Evolutionary conservation across 2,797 vertebrate genomes (phyloP).

Genomic region (Antennarius maculatus): DNA sequence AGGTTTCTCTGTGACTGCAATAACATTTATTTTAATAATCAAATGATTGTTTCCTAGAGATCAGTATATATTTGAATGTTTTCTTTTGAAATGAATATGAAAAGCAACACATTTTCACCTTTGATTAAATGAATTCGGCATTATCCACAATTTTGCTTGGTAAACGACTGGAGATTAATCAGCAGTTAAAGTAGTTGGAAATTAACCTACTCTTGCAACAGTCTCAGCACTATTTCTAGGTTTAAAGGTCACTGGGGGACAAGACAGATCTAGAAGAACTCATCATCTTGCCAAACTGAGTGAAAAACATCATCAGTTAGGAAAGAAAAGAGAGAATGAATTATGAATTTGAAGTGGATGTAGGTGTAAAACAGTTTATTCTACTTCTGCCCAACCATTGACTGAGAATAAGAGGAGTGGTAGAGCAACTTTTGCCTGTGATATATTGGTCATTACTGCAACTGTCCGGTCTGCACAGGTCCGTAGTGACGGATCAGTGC

Average conservation of each 20-base stretch:
- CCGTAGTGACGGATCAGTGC: constrained; percentile 43
- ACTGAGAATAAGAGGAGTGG: constrained; percentile 2
- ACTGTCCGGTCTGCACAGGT: constrained; percentile 27
- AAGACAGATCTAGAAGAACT: background rate
- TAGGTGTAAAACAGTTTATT: constrained; percentile 13
- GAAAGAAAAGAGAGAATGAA: no score
- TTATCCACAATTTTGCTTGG: background rate
- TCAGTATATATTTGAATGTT: no score
- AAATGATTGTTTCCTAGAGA: no score
- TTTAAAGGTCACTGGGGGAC: background rate
- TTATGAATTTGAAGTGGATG: background rate
- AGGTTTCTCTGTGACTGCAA: background rate
- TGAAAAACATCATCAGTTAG: background rate
- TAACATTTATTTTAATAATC: background rate
- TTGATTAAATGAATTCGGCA: background rate
- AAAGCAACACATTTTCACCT: no score
- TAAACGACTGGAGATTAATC: background rate
- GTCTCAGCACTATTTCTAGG: background rate
- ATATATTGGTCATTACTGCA: constrained; percentile 22
- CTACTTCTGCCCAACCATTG: background rate
- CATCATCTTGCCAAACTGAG: background rate
- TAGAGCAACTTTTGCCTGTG: constrained; percentile 4
- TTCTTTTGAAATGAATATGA: no score
- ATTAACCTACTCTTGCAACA: background rate
- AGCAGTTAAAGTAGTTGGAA: background rate